Percentiles rank a stretch among this genome's conserved stretches.
These are phyloP conservation scores for Drosophila cyrtoloma DNA, from an alignment of 2,888 invertebrate species.

Conservation along the genomic window DNA sequence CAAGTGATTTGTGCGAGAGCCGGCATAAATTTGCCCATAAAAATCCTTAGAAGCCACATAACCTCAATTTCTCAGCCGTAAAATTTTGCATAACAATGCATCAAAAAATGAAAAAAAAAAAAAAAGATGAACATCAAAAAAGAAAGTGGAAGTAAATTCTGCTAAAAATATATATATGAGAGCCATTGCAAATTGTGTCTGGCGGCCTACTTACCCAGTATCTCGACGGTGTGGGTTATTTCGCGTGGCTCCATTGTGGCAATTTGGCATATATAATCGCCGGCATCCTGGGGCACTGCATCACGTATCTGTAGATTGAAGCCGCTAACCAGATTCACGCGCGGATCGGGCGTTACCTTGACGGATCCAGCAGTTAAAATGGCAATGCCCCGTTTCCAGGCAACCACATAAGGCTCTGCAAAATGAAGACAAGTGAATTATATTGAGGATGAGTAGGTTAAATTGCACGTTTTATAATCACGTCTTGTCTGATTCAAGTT, in stretches of 20 bases:
- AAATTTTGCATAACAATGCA: slow-evolving; percentile 75
- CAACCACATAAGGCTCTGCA: slow-evolving; percentile 88
- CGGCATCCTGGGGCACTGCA: slow-evolving; percentile 88
- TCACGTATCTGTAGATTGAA: slow-evolving; percentile 89
- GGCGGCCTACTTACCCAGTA: slow-evolving; percentile 87
- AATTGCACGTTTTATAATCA: slow-evolving; percentile 33
- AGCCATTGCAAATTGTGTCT: slow-evolving; percentile 27
- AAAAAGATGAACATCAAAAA: slow-evolving; percentile 1
- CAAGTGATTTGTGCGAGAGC: slow-evolving; percentile 68
- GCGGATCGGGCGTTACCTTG: slow-evolving; percentile 88
- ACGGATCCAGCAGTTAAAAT: slow-evolving; percentile 88
- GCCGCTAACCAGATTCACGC: slow-evolving; percentile 88
- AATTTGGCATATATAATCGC: slow-evolving; percentile 89
- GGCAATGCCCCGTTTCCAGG: slow-evolving; percentile 89
- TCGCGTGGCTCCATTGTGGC: slow-evolving; percentile 88
- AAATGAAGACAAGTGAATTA: slow-evolving; percentile 19
- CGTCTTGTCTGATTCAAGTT: slow-evolving; percentile 36
- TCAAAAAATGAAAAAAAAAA: slow-evolving; percentile 5
- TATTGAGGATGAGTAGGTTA: slow-evolving; percentile 13
- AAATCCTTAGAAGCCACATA: slow-evolving; percentile 40
- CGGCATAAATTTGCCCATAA: slow-evolving; percentile 73
- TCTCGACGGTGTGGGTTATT: slow-evolving; percentile 89
- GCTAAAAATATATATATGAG: slow-evolving; percentile 2
- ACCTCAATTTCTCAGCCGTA: slow-evolving; percentile 12
- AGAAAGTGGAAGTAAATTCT: slow-evolving; percentile 4